phyloP scores from a whole-genome alignment of 2,797 vertebrate species.

The Pagetopsis macropterus region DNA sequence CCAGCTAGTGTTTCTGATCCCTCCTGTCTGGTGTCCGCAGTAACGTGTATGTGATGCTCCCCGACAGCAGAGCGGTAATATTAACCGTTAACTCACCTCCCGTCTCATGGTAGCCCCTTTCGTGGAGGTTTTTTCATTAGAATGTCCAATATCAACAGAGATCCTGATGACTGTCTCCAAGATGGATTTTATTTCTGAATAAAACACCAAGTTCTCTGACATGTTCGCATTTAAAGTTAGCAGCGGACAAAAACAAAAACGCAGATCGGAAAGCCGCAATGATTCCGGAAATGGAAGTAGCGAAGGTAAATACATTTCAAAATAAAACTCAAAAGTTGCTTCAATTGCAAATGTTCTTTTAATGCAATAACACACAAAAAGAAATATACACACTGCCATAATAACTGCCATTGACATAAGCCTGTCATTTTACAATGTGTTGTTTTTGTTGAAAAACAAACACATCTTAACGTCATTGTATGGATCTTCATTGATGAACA shows the following conservation, averaged over 20 bases:
- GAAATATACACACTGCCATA: neutral
- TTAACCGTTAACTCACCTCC: slow-evolving; percentile 37
- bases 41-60: too few relatives aligned
- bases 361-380: slow-evolving; percentile 21
- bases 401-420: neutral
- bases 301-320: slow-evolving; percentile 33
- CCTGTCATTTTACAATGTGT: neutral
- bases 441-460: slow-evolving; percentile 32
- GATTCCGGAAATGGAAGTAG: slow-evolving; percentile 37
- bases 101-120: accelerated
- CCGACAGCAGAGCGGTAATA: too few relatives aligned
- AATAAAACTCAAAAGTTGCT: slow-evolving; percentile 46
- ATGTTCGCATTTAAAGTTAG: slow-evolving; percentile 19
- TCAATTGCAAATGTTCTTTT: slow-evolving; percentile 33
- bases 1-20: neutral
- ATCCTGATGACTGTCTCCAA: slow-evolving; percentile 44
- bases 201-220: slow-evolving; percentile 45
- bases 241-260: accelerated
- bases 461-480: neutral
- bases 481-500: neutral
- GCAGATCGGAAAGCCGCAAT: neutral
- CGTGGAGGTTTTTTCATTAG: neutral
- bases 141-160: neutral
- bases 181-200: slow-evolving; percentile 49
- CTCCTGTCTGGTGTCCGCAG: neutral